Percentiles rank a stretch among this genome's conserved stretches.
phyloP scores from a whole-genome alignment of 1,140 invertebrate genomes.

The Paramacrobiotus metropolitanus region DNA sequence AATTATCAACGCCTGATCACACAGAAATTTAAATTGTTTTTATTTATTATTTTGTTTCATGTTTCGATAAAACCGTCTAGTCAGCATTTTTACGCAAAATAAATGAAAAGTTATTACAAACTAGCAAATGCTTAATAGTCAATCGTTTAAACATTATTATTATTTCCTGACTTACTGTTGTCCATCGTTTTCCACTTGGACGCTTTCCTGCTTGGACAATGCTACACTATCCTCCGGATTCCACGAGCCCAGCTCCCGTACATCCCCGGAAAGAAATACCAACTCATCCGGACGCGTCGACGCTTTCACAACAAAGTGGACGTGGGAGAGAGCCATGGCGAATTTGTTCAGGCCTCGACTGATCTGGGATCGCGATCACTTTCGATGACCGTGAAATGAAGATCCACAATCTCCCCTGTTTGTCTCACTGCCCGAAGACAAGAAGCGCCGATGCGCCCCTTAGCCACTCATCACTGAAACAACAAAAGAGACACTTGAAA shows the following conservation, averaged over 20 bases:
- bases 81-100: background rate
- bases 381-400: too few species aligned
- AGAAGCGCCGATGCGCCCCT: too few species aligned
- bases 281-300: background rate
- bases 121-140: background rate
- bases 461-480: too few species aligned
- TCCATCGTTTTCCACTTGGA: background rate
- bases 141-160: background rate
- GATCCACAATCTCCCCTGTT: too few species aligned
- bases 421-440: too few species aligned
- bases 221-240: slow-evolving; percentile 19
- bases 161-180: background rate
- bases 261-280: slow-evolving; percentile 28
- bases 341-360: background rate
- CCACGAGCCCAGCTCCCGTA: slow-evolving; percentile 27
- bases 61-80: too few species aligned
- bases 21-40: too few species aligned
- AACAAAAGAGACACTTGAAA: too few species aligned
- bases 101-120: background rate
- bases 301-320: background rate
- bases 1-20: too few species aligned
- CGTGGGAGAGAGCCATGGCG: background rate
- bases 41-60: too few species aligned
- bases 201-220: slow-evolving; percentile 13
- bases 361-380: background rate